Percentiles rank a stretch among this genome's conserved stretches.
These are phyloP conservation scores for Melanotaenia duboulayi DNA, from an alignment of 2,113 vertebrate genomes.

Conservation along the genomic window DNA sequence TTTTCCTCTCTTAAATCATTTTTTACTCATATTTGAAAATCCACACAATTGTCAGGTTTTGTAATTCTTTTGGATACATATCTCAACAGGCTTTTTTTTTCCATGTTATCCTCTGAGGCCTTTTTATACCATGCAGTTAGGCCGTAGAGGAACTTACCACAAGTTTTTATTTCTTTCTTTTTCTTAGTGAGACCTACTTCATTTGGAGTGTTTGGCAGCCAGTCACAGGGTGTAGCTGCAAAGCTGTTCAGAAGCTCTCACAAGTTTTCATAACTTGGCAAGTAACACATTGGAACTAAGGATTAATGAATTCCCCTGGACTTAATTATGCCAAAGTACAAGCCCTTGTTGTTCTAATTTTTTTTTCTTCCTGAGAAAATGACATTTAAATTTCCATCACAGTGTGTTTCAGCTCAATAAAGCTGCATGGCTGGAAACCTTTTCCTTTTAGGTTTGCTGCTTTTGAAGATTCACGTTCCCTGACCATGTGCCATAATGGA, in stretches of 20 bases:
- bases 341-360: constrained; percentile 58
- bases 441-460: constrained; percentile 67
- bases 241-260: constrained; percentile 43
- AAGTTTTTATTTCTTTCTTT: constrained; percentile 13
- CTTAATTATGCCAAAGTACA: constrained; percentile 53
- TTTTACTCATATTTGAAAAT: constrained; percentile 29
- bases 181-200: constrained; percentile 2
- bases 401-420: constrained; percentile 26
- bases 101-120: neutral
- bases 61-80: constrained; percentile 17
- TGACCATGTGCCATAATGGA: constrained; percentile 56
- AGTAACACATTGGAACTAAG: constrained; percentile 47
- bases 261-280: constrained; percentile 58
- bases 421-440: constrained; percentile 47
- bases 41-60: constrained; percentile 19
- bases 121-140: constrained; percentile 10
- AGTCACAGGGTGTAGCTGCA: constrained; percentile 17
- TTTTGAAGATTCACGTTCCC: constrained; percentile 46
- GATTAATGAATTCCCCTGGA: constrained; percentile 72
- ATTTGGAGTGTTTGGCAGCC: constrained; percentile 24
- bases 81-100: neutral
- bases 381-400: constrained; percentile 69
- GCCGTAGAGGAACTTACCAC: constrained; percentile 8
- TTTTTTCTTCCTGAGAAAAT: constrained; percentile 41
- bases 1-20: constrained; percentile 1